Base-by-base conservation (phyloP, 35 echinoderm and acorn worm species). In the Ophioderma brevispina region DNA sequence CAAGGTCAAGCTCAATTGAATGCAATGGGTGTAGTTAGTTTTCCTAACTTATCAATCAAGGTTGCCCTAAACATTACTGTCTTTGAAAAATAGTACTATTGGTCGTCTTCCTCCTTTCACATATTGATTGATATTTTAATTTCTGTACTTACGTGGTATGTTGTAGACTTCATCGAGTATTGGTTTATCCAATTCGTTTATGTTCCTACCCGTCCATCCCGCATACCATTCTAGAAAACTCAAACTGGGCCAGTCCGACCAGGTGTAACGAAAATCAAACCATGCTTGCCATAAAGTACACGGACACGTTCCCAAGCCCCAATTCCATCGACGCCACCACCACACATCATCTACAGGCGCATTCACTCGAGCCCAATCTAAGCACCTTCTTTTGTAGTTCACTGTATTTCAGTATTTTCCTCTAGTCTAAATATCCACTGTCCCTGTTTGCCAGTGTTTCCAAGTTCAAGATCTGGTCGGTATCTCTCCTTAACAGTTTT, bases 381-480 rank as follows among this genome's bases (percentile, higher is more conserved):
- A n/a, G 25, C 80, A 82, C 8, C 40, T 11, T n/a, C 46, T 82
- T n/a, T 82, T 82, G 36, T 39, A 46, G 46, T 82, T 82, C 2
- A 82, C 25, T 39, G 80, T 82, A n/a, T 82, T 25, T 46, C 4
- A 39, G 0, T 41, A 42, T 82, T 39, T 1, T 17, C 18, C 33
- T 82, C 80, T 25, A 82, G 13, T 42, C 80, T 39, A 28, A n/a
- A 82, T 1, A 82, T 82, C 80, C 80, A 82, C 39, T 46, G 36
- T 42, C 80, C 80, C 42, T 11, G 1, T 28, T 82, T 46, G 39
- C 42, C 42, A 41, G 32, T 82, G 25, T 82, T 82, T 11, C 80
- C 80, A 42, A 43, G 18, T 1, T 82, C 4, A 5, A 43, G 80
- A 46, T 82, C 80, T 23, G 80, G 80, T 82, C 80, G 80, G 31